Evolutionary conservation across 2,797 vertebrate genomes (phyloP).

Genomic region (Macrochelys suwanniensis): DNA sequence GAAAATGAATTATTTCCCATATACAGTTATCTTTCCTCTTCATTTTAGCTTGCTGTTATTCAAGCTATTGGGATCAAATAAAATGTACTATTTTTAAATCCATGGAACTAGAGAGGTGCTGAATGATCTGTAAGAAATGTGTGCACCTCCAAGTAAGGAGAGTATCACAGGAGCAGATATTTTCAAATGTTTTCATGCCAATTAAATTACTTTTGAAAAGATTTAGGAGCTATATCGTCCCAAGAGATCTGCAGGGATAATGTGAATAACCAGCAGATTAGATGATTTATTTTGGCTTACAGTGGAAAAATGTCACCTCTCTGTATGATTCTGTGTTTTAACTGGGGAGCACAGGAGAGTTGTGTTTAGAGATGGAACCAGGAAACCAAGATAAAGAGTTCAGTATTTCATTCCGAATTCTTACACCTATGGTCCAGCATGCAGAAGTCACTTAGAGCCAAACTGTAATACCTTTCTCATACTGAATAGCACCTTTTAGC

Average conservation of each 20-base stretch:
- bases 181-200: not conserved
- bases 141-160: not conserved
- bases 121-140: not conserved
- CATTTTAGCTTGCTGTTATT: conserved; percentile 14
- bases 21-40: conserved; percentile 14
- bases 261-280: not conserved
- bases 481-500: not conserved
- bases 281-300: not conserved
- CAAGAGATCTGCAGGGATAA: not conserved
- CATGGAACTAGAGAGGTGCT: not conserved
- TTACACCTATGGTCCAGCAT: not conserved
- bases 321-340: not conserved
- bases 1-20: conserved; percentile 60
- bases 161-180: not conserved
- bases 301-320: not conserved
- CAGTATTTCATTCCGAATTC: not conserved
- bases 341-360: not conserved
- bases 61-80: not conserved
- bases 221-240: not conserved
- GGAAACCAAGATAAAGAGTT: not conserved
- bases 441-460: not conserved
- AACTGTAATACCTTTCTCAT: not conserved
- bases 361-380: not conserved
- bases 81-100: not conserved
- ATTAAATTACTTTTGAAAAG: not conserved